phyloP scores from a whole-genome alignment of 2,888 invertebrate genomes.

The Deroplatys truncata region DNA sequence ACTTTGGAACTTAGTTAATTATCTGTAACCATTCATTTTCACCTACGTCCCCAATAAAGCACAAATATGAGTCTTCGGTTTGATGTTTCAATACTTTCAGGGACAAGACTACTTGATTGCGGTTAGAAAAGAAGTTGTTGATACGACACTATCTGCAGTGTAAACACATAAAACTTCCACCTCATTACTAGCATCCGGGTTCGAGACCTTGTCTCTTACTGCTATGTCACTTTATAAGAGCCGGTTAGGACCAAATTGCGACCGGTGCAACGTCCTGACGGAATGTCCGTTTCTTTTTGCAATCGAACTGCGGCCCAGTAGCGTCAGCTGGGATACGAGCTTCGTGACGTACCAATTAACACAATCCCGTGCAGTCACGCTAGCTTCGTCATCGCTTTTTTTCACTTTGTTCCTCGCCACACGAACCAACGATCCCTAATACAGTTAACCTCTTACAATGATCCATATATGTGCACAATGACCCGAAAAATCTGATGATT shows the following conservation, averaged over 20 bases:
- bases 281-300: neutral
- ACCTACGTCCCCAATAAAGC: too few species aligned
- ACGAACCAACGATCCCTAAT: neutral
- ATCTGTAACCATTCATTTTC: too few species aligned
- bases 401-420: neutral
- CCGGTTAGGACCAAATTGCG: neutral
- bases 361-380: neutral
- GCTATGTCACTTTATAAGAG: neutral
- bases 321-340: neutral
- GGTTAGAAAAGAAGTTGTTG: too few species aligned
- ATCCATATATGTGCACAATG: too few species aligned
- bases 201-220: neutral
- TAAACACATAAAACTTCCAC: too few species aligned
- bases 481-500: too few species aligned
- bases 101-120: too few species aligned
- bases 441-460: neutral
- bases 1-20: too few species aligned
- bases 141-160: too few species aligned
- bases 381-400: neutral
- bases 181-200: neutral
- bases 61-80: too few species aligned
- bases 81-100: too few species aligned
- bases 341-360: neutral
- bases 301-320: neutral
- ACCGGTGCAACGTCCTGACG: neutral